phyloP scores from a whole-genome alignment of 1,140 invertebrate genomes.

The Mylabris phalerata region DNA sequence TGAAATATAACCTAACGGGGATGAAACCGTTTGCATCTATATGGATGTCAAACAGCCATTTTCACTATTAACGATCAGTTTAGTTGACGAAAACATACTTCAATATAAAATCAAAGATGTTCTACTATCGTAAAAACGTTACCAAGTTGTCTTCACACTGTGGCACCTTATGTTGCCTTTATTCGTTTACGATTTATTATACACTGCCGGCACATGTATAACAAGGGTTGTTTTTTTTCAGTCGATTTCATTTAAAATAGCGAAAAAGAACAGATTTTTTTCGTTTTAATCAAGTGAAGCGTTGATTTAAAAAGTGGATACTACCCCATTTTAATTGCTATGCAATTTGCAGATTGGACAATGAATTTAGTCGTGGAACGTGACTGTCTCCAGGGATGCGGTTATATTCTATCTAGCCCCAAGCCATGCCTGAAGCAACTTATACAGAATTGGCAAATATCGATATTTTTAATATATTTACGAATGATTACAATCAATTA shows the following conservation, averaged over 20 bases:
- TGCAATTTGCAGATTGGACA: slow-evolving; percentile 6
- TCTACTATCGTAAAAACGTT: slow-evolving; percentile 11
- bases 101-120: slow-evolving; percentile 21
- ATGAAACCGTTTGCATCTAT: slow-evolving; percentile 23
- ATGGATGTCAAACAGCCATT: slow-evolving; percentile 16
- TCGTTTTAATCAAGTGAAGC: too few relatives aligned
- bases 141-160: neutral
- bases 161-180: slow-evolving; percentile 7
- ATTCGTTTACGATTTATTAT: neutral
- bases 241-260: too few relatives aligned
- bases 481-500: neutral
- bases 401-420: slow-evolving; percentile 2
- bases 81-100: slow-evolving; percentile 21
- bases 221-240: too few relatives aligned
- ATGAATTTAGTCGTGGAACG: slow-evolving; percentile 5
- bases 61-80: slow-evolving; percentile 18
- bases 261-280: too few relatives aligned
- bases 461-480: slow-evolving; percentile 3
- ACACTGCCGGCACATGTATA: too few relatives aligned
- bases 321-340: slow-evolving; percentile 2
- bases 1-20: slow-evolving; percentile 28
- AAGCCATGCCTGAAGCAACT: slow-evolving; percentile 2
- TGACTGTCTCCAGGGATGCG: slow-evolving; percentile 10
- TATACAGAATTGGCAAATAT: slow-evolving; percentile 1
- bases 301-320: too few relatives aligned